A percentile compares a stretch with the other conserved stretches of the same genome.
Evolutionary conservation across 2,113 vertebrate genomes (phyloP).

Genomic region (Pomatorhinus ruficollis): DNA sequence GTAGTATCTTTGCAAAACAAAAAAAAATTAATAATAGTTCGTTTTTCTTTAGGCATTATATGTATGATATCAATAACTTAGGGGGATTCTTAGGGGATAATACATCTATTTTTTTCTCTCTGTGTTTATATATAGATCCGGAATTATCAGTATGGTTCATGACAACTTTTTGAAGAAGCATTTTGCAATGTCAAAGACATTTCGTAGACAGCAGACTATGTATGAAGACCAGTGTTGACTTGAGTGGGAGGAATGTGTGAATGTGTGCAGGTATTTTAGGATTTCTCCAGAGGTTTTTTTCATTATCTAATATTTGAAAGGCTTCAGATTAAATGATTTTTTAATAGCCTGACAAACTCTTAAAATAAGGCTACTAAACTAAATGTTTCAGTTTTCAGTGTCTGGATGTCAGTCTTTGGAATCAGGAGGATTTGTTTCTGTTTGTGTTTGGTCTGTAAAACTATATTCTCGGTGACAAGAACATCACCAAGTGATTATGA

Average conservation of each 20-base stretch:
- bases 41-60: neutral
- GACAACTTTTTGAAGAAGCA: neutral
- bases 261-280: neutral
- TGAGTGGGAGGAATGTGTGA: neutral
- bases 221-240: neutral
- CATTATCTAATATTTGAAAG: neutral
- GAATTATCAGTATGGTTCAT: neutral
- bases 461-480: neutral
- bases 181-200: neutral
- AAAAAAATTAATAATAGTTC: neutral
- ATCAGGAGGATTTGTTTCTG: neutral
- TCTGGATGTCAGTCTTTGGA: neutral
- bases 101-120: neutral
- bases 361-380: neutral
- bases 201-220: neutral
- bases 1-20: neutral
- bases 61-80: neutral
- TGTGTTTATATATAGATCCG: neutral
- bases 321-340: neutral
- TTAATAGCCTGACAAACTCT: neutral
- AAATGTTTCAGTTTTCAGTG: neutral
- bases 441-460: neutral
- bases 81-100: neutral
- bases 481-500: neutral
- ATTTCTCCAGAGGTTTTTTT: neutral